Evolutionary conservation across 1,140 invertebrate genomes (phyloP), one percentile per base, ranked within the genome.

Genomic region (Caenorhabditis latens): DNA sequence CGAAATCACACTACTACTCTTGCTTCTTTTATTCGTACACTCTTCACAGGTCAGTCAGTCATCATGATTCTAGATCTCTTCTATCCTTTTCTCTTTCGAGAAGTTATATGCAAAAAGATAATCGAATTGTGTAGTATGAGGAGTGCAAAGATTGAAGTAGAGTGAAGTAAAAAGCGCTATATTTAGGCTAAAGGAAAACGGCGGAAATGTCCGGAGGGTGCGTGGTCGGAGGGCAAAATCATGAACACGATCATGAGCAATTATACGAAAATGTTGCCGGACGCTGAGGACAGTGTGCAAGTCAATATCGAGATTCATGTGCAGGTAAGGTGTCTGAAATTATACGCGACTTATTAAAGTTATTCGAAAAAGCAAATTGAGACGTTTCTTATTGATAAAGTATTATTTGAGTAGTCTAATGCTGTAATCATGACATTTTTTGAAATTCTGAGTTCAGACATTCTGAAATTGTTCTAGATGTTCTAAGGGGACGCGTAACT

Each of bases 251-350:
- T 92, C 50, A 92, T 92, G 87, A 50, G 21, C 19, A 92, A 92
- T 71, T 92, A 92, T 83, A 92, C 91, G 19, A 92, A 92, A 86
- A 90, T 88, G 87, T 83, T 92, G 57, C 91, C 91, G 9, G 91
- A 91, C 71, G 89, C 91, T 2, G 91, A 92, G 65, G 91, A 91
- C 7, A 86, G 85, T 75, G 91, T 92, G 4, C 85, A 87, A 85
- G 91, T 92, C 0, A 89, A 92, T 50, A 87, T 92, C 50, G 91
- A 92, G 84, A 75, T 92, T 87, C 91, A 91, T 65, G 91, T 91
- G 8, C 89, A 91, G 86, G 91, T 89, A 7, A 55, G 90, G 24
- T 58, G 19, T 32, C 0, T 32, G 32, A 32, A 32, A 32, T 0
- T 32, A 1, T 32, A 32, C 32, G 32, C 32, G 32, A 32, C 32